phyloP scores from a whole-genome alignment of 2,797 vertebrate genomes.

The Stomatorhinus walkeri region DNA sequence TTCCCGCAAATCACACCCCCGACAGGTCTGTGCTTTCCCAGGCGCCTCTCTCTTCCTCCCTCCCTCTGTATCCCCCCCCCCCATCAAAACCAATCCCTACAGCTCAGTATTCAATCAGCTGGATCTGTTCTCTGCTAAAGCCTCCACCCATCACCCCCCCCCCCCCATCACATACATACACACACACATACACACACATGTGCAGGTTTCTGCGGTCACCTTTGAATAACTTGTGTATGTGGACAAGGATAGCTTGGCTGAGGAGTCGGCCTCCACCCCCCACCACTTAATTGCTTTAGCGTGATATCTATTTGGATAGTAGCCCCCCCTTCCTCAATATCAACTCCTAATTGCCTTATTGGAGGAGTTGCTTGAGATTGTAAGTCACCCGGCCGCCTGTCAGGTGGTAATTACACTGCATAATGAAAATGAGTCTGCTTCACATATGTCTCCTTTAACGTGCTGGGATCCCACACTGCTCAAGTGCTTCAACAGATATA shows the following conservation, averaged over 20 bases:
- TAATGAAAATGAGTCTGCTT: not conserved
- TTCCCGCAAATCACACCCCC: not conserved
- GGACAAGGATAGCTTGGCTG: not conserved
- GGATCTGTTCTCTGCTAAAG: not conserved
- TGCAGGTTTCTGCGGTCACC: not conserved
- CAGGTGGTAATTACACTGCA: not conserved
- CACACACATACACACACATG: not conserved
- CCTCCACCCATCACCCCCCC: not conserved
- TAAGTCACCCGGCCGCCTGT: not conserved
- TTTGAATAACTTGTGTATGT: not conserved
- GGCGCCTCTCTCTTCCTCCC: not conserved
- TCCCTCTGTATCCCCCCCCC: not conserved
- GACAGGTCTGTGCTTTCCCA: not conserved
- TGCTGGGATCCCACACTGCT: not conserved
- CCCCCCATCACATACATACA: not conserved
- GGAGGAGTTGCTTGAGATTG: not conserved
- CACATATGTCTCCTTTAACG: not conserved
- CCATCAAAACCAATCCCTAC: not conserved
- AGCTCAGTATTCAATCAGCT: not conserved
- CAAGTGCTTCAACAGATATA: not conserved
- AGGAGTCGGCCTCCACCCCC: not conserved
- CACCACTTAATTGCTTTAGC: not conserved
- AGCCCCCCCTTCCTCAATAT: not conserved
- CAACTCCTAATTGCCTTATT: not conserved
- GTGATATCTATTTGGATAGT: not conserved